Evolutionary conservation across 2,888 invertebrate species (phyloP).

Genomic region (Meiosimyza decipiens): DNA sequence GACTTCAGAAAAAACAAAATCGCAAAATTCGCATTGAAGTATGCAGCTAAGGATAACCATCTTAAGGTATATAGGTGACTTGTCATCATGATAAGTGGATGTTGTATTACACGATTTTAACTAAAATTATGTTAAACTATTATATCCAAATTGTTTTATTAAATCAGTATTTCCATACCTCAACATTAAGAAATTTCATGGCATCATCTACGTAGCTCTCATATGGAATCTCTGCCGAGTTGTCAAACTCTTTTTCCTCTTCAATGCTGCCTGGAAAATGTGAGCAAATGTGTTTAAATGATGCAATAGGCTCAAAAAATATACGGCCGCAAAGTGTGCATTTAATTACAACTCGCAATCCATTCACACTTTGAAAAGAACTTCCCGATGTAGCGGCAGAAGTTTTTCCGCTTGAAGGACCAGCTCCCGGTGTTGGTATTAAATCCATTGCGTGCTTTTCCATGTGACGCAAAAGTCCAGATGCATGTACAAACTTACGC

Average conservation of each 20-base stretch:
- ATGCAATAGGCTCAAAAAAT: constrained; percentile 54
- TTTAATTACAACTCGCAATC: constrained; percentile 56
- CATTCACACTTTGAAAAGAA: constrained; percentile 44
- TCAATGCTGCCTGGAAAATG: constrained; percentile 49
- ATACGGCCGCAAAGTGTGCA: constrained; percentile 62
- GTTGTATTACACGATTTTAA: neutral
- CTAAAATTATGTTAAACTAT: neutral
- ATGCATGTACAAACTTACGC: constrained; percentile 65
- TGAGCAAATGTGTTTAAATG: constrained; percentile 53
- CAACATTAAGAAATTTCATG: constrained; percentile 43
- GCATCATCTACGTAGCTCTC: constrained; percentile 52
- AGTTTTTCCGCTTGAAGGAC: constrained; percentile 34
- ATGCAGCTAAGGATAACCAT: constrained; percentile 61
- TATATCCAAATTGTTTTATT: neutral
- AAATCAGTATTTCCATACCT: constrained; percentile 39
- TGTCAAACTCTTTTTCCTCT: constrained; percentile 47
- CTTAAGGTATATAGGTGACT: constrained; percentile 48
- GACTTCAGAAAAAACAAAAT: constrained; percentile 70
- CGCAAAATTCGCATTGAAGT: constrained; percentile 74
- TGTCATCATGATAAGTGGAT: constrained; percentile 42
- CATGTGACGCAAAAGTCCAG: constrained; percentile 64
- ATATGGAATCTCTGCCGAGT: constrained; percentile 49
- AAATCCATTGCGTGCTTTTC: constrained; percentile 65
- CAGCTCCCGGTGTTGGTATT: constrained; percentile 51
- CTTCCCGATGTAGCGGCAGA: constrained; percentile 34